Evolutionary conservation across 2,888 invertebrate species (phyloP).

Genomic region (Lepidocyrtoides sp.): DNA sequence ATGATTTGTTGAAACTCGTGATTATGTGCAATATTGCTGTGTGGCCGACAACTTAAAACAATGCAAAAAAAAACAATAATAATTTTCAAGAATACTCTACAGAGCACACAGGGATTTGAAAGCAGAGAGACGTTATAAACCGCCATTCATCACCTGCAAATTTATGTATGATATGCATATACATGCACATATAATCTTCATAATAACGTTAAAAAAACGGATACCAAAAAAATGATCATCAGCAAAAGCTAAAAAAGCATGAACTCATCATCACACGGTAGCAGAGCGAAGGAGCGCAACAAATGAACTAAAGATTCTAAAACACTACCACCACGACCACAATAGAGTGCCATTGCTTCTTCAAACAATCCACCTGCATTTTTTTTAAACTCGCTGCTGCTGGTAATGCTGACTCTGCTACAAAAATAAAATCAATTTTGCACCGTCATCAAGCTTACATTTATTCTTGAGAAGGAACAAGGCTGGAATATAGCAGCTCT

Average conservation of each 20-base stretch:
- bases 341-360: background rate
- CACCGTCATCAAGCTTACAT: slow-evolving; percentile 63
- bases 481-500: too few species aligned
- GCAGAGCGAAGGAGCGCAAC: background rate
- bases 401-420: background rate
- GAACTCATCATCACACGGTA: too few species aligned
- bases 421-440: slow-evolving; percentile 57
- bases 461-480: too few species aligned
- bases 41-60: background rate
- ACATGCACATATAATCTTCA: slow-evolving; percentile 78
- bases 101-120: background rate
- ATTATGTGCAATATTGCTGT: slow-evolving; percentile 22
- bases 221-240: background rate
- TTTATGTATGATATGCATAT: slow-evolving; percentile 77
- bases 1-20: background rate
- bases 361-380: slow-evolving; percentile 3
- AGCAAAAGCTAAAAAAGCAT: background rate
- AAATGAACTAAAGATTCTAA: background rate
- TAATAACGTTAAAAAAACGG: slow-evolving; percentile 54
- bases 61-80: background rate
- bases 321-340: background rate
- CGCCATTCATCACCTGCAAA: slow-evolving; percentile 41
- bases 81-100: background rate
- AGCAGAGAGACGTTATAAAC: background rate
- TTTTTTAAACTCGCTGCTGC: background rate